Evolutionary conservation across 1,140 invertebrate species (phyloP).

Genomic region (Pachypeltis micranthus): DNA sequence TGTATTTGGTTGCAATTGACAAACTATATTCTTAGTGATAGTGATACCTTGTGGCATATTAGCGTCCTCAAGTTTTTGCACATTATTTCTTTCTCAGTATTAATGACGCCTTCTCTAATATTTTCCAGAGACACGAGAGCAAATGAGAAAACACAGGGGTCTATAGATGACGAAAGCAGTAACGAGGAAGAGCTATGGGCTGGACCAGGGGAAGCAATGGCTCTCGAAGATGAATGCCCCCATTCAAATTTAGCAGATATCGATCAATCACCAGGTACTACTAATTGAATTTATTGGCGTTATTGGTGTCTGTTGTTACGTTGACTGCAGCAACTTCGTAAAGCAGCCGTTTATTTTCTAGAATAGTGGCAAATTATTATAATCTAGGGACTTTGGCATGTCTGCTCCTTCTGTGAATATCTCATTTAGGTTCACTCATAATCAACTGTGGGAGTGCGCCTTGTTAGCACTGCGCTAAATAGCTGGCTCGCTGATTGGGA

Average conservation of each 20-base stretch:
- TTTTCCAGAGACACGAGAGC: slow-evolving; percentile 23
- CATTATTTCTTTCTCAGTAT: neutral
- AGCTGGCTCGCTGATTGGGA: too few relatives aligned
- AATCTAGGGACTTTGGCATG: too few relatives aligned
- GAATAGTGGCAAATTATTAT: too few relatives aligned
- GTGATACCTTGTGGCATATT: neutral
- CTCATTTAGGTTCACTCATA: too few relatives aligned
- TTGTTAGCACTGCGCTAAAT: too few relatives aligned
- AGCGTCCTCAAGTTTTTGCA: neutral
- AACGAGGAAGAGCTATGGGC: slow-evolving; percentile 33
- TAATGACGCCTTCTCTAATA: too few relatives aligned
- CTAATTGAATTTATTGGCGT: too few relatives aligned
- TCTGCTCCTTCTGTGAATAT: too few relatives aligned
- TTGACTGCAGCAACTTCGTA: too few relatives aligned
- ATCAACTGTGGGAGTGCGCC: too few relatives aligned
- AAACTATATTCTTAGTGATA: neutral
- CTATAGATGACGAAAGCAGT: slow-evolving; percentile 2
- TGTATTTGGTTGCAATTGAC: neutral
- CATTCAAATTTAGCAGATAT: slow-evolving; percentile 38
- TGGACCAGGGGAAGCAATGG: slow-evolving; percentile 52
- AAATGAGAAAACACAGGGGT: slow-evolving; percentile 21
- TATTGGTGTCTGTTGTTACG: too few relatives aligned
- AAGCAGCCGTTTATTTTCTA: too few relatives aligned
- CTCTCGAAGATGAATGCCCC: slow-evolving; percentile 37
- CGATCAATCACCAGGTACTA: slow-evolving; percentile 28